Evolutionary conservation across 1,140 invertebrate species (phyloP).

Genomic region (Dysdera silvatica): DNA sequence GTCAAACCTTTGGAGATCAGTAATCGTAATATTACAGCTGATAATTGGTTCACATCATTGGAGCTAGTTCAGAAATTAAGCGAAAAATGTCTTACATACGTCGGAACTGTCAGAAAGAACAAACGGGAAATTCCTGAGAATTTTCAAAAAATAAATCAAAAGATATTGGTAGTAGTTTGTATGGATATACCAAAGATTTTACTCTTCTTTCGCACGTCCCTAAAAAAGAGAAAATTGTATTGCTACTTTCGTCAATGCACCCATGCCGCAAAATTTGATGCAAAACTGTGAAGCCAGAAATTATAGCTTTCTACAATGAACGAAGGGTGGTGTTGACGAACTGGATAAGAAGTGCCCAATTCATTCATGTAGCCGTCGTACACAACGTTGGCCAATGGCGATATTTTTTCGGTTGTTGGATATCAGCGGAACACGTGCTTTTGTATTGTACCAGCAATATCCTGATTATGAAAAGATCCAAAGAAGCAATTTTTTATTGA

Average conservation of each 20-base stretch:
- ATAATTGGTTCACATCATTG: constrained; percentile 28
- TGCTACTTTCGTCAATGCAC: constrained; percentile 32
- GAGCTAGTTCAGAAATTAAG: constrained; percentile 24
- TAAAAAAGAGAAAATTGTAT: constrained; percentile 32
- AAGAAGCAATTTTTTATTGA: too few relatives aligned
- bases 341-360: constrained; percentile 46
- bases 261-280: constrained; percentile 16
- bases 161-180: constrained; percentile 4
- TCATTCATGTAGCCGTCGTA: too few relatives aligned
- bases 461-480: too few relatives aligned
- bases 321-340: constrained; percentile 46
- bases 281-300: constrained; percentile 39
- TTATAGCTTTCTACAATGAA: constrained; percentile 44
- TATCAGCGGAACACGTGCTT: too few relatives aligned
- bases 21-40: constrained; percentile 22
- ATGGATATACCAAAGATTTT: constrained; percentile 19
- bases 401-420: too few relatives aligned
- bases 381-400: too few relatives aligned
- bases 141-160: neutral
- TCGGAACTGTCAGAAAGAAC: constrained; percentile 32
- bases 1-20: neutral
- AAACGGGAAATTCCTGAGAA: constrained; percentile 25
- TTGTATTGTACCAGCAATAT: too few relatives aligned
- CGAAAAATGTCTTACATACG: constrained; percentile 18
- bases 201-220: constrained; percentile 30